A percentile compares a stretch with the other conserved stretches of the same genome.
These are phyloP conservation scores for Molothrus ater DNA, from an alignment of 2,797 vertebrate genomes.

Conservation along the genomic window DNA sequence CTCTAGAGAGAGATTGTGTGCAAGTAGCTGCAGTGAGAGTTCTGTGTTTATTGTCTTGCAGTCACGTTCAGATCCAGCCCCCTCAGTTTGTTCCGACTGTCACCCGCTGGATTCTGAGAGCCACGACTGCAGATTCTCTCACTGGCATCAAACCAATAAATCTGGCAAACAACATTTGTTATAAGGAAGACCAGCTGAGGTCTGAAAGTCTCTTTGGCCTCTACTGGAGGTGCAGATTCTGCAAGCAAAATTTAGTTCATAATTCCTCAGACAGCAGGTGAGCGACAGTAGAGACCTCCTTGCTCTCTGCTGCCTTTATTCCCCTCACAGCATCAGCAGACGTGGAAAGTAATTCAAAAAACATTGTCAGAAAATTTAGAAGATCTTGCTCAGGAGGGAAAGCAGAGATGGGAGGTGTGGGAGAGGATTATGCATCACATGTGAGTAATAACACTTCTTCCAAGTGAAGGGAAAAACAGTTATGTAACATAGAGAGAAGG, in stretches of 20 bases:
- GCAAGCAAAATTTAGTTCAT: neutral
- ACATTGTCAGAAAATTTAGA: conserved; percentile 21
- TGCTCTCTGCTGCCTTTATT: neutral
- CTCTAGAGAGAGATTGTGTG: neutral
- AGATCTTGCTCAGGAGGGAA: neutral
- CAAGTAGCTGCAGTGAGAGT: neutral
- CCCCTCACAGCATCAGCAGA: neutral
- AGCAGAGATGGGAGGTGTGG: neutral
- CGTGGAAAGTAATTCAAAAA: neutral
- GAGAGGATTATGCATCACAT: conserved; percentile 49
- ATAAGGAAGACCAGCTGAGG: neutral
- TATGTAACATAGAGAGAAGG: neutral
- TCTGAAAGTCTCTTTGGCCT: neutral
- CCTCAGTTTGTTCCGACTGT: conserved; percentile 4
- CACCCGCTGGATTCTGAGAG: neutral
- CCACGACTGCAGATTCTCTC: neutral
- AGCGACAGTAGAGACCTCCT: neutral
- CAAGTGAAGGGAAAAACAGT: conserved; percentile 20
- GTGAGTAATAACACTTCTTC: conserved; percentile 31
- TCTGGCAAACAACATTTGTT: neutral
- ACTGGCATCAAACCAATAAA: neutral
- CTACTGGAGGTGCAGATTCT: neutral
- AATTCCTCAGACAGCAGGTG: neutral
- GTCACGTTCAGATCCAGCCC: neutral
- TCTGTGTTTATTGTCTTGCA: neutral